A percentile compares a stretch with the other conserved stretches of the same genome.
Conservation (phyloP, 2,888 invertebrate species). For the Pseudeuparius sepicola region DNA sequence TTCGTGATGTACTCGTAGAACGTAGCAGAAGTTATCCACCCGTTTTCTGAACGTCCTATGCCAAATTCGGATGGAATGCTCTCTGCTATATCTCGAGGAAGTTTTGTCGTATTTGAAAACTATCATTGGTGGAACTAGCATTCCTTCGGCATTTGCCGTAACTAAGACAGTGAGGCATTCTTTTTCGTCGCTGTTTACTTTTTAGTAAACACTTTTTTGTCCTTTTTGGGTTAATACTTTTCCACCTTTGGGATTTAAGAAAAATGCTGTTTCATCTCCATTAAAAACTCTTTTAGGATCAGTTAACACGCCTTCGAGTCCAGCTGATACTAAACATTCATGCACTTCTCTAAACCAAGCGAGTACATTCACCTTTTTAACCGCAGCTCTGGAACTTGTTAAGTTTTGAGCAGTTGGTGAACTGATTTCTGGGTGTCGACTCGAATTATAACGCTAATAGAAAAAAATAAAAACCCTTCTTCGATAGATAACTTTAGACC, state of each 20-base stretch:
- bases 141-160: conserved; percentile 15
- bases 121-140: conserved; percentile 6
- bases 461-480: too few species aligned
- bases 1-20: conserved; percentile 12
- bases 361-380: conserved; percentile 7
- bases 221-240: conserved; percentile 9
- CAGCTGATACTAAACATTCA: not conserved
- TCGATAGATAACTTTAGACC: too few species aligned
- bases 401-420: conserved; percentile 8
- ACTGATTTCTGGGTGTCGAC: too few species aligned
- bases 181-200: conserved; percentile 15
- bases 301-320: conserved; percentile 6
- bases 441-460: too few species aligned
- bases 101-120: conserved; percentile 11
- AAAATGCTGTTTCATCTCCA: conserved; percentile 16
- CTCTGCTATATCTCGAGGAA: conserved; percentile 7
- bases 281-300: conserved; percentile 14
- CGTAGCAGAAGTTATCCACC: conserved; percentile 13
- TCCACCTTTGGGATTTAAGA: conserved; percentile 13
- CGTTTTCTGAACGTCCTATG: conserved; percentile 10
- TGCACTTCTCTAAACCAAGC: conserved; percentile 12
- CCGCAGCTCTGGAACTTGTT: conserved; percentile 9
- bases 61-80: conserved; percentile 10
- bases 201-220: conserved; percentile 12
- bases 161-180: conserved; percentile 17